A percentile compares a stretch with the other conserved stretches of the same genome.
Evolutionary conservation across 2,797 vertebrate genomes (phyloP).

Genomic region (Falco naumanni): DNA sequence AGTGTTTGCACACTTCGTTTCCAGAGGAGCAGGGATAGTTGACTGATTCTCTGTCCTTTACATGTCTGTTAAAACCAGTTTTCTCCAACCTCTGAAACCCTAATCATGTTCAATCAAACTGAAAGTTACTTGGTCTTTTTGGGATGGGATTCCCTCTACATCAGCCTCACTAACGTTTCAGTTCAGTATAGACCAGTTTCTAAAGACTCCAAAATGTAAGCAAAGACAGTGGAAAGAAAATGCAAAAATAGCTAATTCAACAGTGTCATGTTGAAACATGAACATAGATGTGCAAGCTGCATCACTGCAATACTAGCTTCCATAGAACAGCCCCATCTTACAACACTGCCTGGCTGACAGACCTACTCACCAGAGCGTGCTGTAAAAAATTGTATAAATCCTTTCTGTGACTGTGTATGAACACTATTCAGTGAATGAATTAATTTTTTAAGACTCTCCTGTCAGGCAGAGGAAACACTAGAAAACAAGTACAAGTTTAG

Average conservation of each 20-base stretch:
- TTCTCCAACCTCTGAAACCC: background rate
- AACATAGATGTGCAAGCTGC: rapidly evolving
- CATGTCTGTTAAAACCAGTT: background rate
- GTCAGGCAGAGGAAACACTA: background rate
- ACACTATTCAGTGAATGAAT: background rate
- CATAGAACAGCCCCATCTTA: background rate
- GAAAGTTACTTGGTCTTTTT: background rate
- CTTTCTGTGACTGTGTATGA: background rate
- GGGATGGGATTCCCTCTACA: background rate
- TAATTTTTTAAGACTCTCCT: background rate
- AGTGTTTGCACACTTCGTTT: background rate
- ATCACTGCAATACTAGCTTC: background rate
- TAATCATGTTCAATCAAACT: background rate
- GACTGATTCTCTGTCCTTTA: background rate
- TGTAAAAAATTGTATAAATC: background rate
- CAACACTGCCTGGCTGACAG: background rate
- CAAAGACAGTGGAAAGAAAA: background rate
- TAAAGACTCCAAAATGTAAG: background rate
- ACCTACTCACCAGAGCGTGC: background rate
- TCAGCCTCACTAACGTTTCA: background rate
- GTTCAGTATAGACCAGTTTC: background rate
- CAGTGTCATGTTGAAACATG: background rate
- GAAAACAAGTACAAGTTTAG: background rate
- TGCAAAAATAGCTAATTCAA: background rate
- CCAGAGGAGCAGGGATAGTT: background rate